Conservation (phyloP, 2,888 invertebrate genomes). For the Mellilla xanthometata region DNA sequence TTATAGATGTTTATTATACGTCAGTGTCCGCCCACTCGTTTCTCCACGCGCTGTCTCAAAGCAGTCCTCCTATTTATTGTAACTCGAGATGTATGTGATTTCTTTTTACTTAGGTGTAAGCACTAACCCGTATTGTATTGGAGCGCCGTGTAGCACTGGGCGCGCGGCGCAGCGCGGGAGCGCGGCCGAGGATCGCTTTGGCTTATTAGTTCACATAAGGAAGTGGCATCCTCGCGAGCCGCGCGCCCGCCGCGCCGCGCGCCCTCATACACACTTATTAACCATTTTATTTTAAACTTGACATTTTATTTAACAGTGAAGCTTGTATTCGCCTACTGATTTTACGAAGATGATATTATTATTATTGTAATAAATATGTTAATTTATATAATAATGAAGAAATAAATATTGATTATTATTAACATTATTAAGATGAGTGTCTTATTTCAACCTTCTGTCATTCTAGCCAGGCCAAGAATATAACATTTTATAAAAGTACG, state of each 20-base stretch:
- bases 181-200: slow-evolving; percentile 61
- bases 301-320: slow-evolving; percentile 57
- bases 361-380: slow-evolving; percentile 56
- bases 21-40: slow-evolving; percentile 67
- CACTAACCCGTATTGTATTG: slow-evolving; percentile 53
- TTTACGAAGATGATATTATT: slow-evolving; percentile 62
- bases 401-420: slow-evolving; percentile 64
- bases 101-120: slow-evolving; percentile 70
- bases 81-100: slow-evolving; percentile 79
- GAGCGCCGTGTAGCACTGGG: slow-evolving; percentile 16
- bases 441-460: too few species aligned
- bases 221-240: slow-evolving; percentile 59
- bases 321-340: slow-evolving; percentile 69
- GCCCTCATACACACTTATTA: slow-evolving; percentile 33
- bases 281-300: slow-evolving; percentile 44
- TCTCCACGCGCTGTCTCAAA: slow-evolving; percentile 72
- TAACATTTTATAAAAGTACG: too few species aligned
- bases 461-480: too few species aligned
- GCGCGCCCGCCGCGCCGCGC: slow-evolving; percentile 29
- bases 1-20: slow-evolving; percentile 52
- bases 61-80: slow-evolving; percentile 68
- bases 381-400: slow-evolving; percentile 65
- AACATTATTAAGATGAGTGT: slow-evolving; percentile 55
- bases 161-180: too few species aligned
- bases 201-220: slow-evolving; percentile 72